A percentile compares a stretch with the other conserved stretches of the same genome.
phyloP scores from a whole-genome alignment of 2,797 vertebrate genomes.

The Bovichtus variegatus region DNA sequence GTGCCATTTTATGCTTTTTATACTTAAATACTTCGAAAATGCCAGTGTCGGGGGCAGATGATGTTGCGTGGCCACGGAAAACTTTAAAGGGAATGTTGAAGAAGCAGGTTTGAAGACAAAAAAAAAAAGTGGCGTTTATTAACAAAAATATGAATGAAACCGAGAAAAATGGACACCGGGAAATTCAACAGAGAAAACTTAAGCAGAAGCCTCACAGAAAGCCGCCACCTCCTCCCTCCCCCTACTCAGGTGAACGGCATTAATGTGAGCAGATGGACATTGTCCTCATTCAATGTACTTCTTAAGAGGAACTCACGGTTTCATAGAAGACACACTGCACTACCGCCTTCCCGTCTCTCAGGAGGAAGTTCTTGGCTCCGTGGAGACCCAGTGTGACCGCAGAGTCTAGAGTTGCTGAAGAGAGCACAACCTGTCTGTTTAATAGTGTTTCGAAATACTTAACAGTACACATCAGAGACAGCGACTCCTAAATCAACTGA shows the following conservation, averaged over 20 bases:
- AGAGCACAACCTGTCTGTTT: slow-evolving; percentile 35
- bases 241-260: neutral
- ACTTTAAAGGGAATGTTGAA: neutral
- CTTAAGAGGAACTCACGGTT: slow-evolving; percentile 88
- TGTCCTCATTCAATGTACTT: neutral
- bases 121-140: neutral
- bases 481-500: slow-evolving; percentile 68
- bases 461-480: neutral
- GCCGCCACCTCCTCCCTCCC: too few relatives aligned
- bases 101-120: neutral
- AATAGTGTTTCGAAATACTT: neutral
- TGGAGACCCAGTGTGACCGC: slow-evolving; percentile 90
- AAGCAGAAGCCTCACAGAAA: too few relatives aligned
- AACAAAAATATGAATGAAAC: neutral
- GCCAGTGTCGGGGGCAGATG: neutral
- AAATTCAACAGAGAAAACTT: neutral
- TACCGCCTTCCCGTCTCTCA: slow-evolving; percentile 91
- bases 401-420: slow-evolving; percentile 92
- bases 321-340: slow-evolving; percentile 94
- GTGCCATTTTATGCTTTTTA: neutral
- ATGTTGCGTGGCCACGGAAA: neutral
- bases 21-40: neutral
- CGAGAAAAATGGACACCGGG: neutral
- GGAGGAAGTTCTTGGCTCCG: slow-evolving; percentile 92
- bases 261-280: neutral